Evolutionary conservation across 2,888 invertebrate species (phyloP), one percentile per base, ranked within the genome.

Genomic region (Polyommatus iphigenia): DNA sequence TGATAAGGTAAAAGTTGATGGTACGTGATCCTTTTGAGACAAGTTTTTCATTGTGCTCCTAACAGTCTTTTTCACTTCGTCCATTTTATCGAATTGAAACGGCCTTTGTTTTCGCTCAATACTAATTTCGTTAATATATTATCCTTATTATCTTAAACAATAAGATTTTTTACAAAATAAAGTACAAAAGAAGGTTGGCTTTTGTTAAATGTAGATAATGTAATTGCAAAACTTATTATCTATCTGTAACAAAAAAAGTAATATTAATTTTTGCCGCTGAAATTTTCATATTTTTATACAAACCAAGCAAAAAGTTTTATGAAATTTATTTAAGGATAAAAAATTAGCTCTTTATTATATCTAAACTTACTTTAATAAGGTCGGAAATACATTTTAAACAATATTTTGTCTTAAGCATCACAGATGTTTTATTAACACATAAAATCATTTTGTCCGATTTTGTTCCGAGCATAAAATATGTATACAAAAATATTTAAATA

Each of bases 1-100:
- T 85, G 85, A 85, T 85, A 85, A 84, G 82, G 84, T 81, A 82
- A 83, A 85, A 84, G 83, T 85, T 85, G 80, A 83, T 78, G 80
- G 78, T 83, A 85, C 85, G 85, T 86, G 86, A 85, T 83, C 84
- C 83, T 82, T 84, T 85, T 83, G 81, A 83, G 80, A 80, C 78
- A 81, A 83, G 84, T 84, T 83, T 81, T 81, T 81, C 81, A 82
- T 81, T 81, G 82, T 79, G 81, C 79, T 80, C 80, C 29, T 20
- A 73, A 80, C 79, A 78, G 79, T 81, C 82, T 80, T 81, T 81
- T 80, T 83, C 80, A 82, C 80, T 80, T 81, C 71, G 76, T 78
- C 78, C 80, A 76, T 73, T 79, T 20, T 20, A 7, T 50, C 24
- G 73, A 15, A 46, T 50, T 50, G 62, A 15, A 32, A 50, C 54